Percentiles rank a stretch among this genome's conserved stretches.
Evolutionary conservation across 1,140 invertebrate genomes (phyloP).

Genomic region (Melitaea cinxia): DNA sequence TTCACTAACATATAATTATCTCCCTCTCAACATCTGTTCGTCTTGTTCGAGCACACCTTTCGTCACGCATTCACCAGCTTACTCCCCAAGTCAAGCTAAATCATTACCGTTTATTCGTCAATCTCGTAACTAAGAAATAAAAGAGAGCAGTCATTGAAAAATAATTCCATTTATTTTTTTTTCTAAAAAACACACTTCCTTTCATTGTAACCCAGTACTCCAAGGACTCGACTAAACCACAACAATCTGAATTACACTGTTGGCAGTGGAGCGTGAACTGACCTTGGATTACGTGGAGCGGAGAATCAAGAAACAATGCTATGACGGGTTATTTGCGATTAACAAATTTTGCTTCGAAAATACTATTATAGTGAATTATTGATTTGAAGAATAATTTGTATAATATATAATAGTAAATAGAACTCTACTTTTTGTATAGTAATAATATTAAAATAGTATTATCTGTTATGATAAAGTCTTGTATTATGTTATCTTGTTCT

Average conservation of each 20-base stretch:
- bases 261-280: conserved; percentile 34
- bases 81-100: too few relatives aligned
- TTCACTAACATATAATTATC: too few relatives aligned
- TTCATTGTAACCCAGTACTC: background rate
- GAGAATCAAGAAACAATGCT: conserved; percentile 5
- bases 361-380: background rate
- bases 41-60: too few relatives aligned
- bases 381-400: too few relatives aligned
- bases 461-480: too few relatives aligned
- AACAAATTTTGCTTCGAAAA: background rate
- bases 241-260: conserved; percentile 32
- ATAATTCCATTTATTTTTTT: background rate
- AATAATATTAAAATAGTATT: too few relatives aligned
- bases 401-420: too few relatives aligned
- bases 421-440: too few relatives aligned
- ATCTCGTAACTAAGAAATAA: background rate
- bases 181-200: background rate
- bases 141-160: background rate
- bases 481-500: too few relatives aligned
- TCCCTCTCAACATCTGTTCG: too few relatives aligned
- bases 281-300: conserved; percentile 31
- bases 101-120: too few relatives aligned
- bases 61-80: too few relatives aligned
- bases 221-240: background rate
- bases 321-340: background rate